phyloP scores from a whole-genome alignment of 2,888 invertebrate species.

The Leucania comma region DNA sequence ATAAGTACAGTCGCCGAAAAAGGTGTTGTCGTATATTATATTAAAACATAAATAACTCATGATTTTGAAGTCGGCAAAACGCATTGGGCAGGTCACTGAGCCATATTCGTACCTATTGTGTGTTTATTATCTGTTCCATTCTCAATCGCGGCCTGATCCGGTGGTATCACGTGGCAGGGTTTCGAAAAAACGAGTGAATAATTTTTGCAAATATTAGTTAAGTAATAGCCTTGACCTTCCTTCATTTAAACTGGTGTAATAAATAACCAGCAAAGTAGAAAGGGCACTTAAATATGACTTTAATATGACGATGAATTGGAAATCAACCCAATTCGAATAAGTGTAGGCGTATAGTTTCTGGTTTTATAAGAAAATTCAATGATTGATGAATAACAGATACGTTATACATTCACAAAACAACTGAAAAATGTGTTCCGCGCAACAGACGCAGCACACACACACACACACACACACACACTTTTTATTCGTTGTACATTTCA shows the following conservation, averaged over 20 bases:
- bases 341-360: too few relatives aligned
- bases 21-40: slow-evolving; percentile 18
- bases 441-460: too few relatives aligned
- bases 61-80: slow-evolving; percentile 26
- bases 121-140: slow-evolving; percentile 37
- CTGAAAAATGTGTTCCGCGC: too few relatives aligned
- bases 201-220: slow-evolving; percentile 30
- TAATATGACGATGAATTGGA: too few relatives aligned
- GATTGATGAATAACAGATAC: too few relatives aligned
- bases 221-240: slow-evolving; percentile 24
- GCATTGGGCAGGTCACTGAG: slow-evolving; percentile 23
- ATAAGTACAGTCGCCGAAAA: slow-evolving; percentile 2
- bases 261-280: neutral
- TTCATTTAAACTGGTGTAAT: slow-evolving; percentile 2
- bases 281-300: neutral
- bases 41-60: slow-evolving; percentile 33
- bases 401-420: too few relatives aligned
- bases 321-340: too few relatives aligned
- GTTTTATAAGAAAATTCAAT: too few relatives aligned
- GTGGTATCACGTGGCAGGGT: neutral
- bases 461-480: too few relatives aligned
- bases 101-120: slow-evolving; percentile 52
- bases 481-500: too few relatives aligned
- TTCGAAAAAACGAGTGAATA: slow-evolving; percentile 6
- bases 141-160: slow-evolving; percentile 26